A percentile compares a stretch with the other conserved stretches of the same genome.
Evolutionary conservation across 2,113 vertebrate species (phyloP).

Genomic region (Paratilapia polleni): DNA sequence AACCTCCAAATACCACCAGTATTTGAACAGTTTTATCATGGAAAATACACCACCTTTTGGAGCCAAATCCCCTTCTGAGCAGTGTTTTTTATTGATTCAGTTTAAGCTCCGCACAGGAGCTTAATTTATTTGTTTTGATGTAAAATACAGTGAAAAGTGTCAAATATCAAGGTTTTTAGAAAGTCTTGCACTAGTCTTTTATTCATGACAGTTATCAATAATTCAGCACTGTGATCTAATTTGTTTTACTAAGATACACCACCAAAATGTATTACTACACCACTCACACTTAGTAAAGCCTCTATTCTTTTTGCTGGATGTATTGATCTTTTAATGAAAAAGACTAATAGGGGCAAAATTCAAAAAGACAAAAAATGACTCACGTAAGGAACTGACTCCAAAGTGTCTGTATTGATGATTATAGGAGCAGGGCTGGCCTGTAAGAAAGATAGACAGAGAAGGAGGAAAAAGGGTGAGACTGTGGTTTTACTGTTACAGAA

Average conservation of each 20-base stretch:
- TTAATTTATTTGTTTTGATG: slow-evolving; percentile 11
- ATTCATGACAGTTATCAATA: slow-evolving; percentile 47
- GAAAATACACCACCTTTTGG: neutral
- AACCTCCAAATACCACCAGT: neutral
- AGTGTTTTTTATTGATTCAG: neutral
- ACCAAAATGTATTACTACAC: neutral
- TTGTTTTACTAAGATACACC: slow-evolving; percentile 24
- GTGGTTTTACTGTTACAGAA: slow-evolving; percentile 17
- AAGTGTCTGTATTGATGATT: slow-evolving; percentile 96
- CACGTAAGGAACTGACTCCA: slow-evolving; percentile 96
- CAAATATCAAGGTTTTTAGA: slow-evolving; percentile 14
- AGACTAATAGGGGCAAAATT: neutral
- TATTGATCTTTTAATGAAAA: slow-evolving; percentile 3
- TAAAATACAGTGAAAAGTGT: slow-evolving; percentile 21
- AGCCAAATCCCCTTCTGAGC: neutral
- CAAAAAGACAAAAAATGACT: slow-evolving; percentile 71
- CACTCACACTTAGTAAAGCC: neutral
- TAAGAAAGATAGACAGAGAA: slow-evolving; percentile 45
- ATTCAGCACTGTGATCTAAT: slow-evolving; percentile 36
- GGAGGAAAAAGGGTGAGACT: slow-evolving; percentile 20
- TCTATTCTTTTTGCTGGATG: neutral
- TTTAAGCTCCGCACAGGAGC: neutral
- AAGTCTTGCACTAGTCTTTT: slow-evolving; percentile 24
- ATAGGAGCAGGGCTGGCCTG: slow-evolving; percentile 96
- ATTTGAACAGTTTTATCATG: neutral